A percentile compares a stretch with the other conserved stretches of the same genome.
These are phyloP conservation scores for Heterotis niloticus DNA, from an alignment of 2,113 vertebrate genomes.

Conservation along the genomic window DNA sequence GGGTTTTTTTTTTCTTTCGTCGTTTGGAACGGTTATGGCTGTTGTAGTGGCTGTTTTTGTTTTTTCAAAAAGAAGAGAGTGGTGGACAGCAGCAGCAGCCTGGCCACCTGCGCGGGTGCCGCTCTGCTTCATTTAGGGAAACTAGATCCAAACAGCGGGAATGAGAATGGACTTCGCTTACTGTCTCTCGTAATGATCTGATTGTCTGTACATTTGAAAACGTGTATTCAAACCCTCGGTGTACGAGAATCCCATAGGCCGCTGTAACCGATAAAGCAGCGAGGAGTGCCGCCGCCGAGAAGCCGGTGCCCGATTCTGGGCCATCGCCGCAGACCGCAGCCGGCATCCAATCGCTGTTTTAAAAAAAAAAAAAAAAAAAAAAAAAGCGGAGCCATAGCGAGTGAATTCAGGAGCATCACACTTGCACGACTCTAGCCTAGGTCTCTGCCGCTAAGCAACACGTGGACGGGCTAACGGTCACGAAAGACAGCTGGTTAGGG, in stretches of 20 bases:
- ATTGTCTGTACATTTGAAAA: too few species aligned
- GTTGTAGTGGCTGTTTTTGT: neutral
- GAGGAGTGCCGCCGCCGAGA: neutral
- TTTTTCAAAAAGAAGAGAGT: neutral
- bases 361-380: neutral
- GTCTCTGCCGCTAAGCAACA: neutral
- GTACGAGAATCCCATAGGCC: too few species aligned
- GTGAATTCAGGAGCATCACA: neutral
- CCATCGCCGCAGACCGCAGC: neutral
- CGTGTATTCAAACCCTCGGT: too few species aligned
- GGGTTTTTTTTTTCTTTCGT: too few species aligned
- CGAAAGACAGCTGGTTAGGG: neutral
- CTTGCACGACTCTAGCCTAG: neutral
- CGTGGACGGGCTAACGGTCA: neutral
- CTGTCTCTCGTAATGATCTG: too few species aligned
- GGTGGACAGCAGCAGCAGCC: neutral
- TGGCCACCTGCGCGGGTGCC: too few species aligned
- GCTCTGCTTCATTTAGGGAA: too few species aligned
- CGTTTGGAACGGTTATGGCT: neutral
- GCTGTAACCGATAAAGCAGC: neutral
- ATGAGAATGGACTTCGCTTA: too few species aligned
- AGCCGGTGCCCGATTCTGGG: too few species aligned
- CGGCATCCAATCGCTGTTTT: neutral
- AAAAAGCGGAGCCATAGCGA: neutral
- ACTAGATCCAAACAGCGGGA: too few species aligned